Conservation (phyloP, 2,888 invertebrate genomes). For the Herminia tarsipennalis region DNA sequence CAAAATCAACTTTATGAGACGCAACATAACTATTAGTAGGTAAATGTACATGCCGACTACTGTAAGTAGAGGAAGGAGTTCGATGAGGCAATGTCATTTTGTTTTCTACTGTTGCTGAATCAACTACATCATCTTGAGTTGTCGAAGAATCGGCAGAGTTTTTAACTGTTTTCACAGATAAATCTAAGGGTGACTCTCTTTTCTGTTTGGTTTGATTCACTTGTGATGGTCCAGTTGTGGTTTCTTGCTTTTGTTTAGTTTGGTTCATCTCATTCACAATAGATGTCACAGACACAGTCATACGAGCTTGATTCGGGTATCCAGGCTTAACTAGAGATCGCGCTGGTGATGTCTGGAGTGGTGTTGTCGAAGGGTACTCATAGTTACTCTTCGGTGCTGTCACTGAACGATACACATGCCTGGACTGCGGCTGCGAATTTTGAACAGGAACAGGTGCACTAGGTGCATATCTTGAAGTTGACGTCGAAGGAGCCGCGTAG, state of each 20-base stretch:
- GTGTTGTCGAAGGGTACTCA: conserved; percentile 63
- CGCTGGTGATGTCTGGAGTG: conserved; percentile 70
- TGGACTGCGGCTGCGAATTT: conserved; percentile 62
- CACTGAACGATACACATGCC: conserved; percentile 61
- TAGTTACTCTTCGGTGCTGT: conserved; percentile 68
- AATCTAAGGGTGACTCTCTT: conserved; percentile 93
- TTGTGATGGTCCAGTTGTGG: conserved; percentile 83
- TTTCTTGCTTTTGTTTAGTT: conserved; percentile 87
- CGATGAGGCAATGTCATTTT: conserved; percentile 66
- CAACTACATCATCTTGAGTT: conserved; percentile 87
- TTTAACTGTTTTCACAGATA: conserved; percentile 95
- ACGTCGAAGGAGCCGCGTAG: conserved; percentile 72
- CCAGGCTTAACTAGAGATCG: conserved; percentile 69
- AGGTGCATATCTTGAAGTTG: conserved; percentile 63
- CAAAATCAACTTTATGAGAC: conserved; percentile 92
- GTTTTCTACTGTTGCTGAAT: conserved; percentile 72
- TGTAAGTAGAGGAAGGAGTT: conserved; percentile 62
- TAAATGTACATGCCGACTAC: conserved; percentile 54
- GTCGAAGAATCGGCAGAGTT: conserved; percentile 96
- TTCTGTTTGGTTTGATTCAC: conserved; percentile 81
- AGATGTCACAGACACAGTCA: conserved; percentile 81
- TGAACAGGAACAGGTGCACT: conserved; percentile 62
- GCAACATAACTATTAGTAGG: conserved; percentile 57
- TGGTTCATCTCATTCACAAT: conserved; percentile 80
- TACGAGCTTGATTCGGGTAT: conserved; percentile 72